phyloP scores from a whole-genome alignment of 1,140 invertebrate genomes.

The Cydia amplana region DNA sequence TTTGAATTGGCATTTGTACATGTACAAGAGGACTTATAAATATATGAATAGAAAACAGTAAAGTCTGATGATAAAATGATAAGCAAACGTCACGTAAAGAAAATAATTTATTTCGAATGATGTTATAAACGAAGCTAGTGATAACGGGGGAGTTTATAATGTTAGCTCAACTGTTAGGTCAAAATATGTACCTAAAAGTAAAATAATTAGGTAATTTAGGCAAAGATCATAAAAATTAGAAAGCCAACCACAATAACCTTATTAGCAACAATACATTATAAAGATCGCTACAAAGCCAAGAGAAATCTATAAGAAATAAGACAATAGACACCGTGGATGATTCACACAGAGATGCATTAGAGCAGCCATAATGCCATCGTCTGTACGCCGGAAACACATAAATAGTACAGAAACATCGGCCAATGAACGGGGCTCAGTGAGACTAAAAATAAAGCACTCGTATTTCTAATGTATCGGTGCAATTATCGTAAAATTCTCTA shows the following conservation, averaged over 20 bases:
- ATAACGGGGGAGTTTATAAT: too few species aligned
- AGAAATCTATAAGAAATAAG: constrained; percentile 3
- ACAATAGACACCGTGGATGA: constrained; percentile 11
- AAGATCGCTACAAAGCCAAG: neutral
- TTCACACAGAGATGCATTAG: constrained; percentile 14
- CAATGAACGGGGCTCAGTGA: constrained; percentile 26
- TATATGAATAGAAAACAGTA: too few species aligned
- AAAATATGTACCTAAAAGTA: neutral
- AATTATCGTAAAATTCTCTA: constrained; percentile 28
- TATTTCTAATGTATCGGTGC: constrained; percentile 16
- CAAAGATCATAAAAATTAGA: neutral
- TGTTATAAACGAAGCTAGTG: too few species aligned
- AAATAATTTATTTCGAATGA: too few species aligned
- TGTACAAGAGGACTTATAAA: too few species aligned
- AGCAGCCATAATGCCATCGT: neutral
- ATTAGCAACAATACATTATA: neutral
- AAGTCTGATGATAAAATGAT: too few species aligned
- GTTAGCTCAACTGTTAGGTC: too few species aligned
- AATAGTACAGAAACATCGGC: constrained; percentile 30
- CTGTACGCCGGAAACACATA: constrained; percentile 9
- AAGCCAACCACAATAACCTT: neutral
- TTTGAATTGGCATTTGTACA: too few species aligned
- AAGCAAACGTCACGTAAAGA: too few species aligned
- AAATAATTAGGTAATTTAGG: neutral
- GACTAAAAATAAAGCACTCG: constrained; percentile 29